Conservation (phyloP, 2,113 vertebrate species). For the Proteles cristata region DNA sequence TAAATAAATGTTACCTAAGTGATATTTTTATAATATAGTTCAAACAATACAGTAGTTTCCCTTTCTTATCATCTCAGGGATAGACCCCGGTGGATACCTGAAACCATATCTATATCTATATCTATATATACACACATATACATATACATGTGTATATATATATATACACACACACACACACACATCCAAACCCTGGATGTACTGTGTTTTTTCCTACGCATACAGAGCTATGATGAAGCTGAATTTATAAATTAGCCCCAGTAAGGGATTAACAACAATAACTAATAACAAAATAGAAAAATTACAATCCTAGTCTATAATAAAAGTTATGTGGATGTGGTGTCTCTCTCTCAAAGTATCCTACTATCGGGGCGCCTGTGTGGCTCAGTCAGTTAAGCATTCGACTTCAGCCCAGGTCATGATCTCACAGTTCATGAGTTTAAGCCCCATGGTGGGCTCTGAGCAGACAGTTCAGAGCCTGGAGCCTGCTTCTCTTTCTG, state of each 20-base stretch:
- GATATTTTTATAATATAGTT: not conserved
- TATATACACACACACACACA: no score
- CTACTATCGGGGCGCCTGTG: not conserved
- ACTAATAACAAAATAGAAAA: not conserved
- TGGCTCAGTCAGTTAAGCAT: no score
- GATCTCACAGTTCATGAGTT: no score
- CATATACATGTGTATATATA: no score
- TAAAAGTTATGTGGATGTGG: not conserved
- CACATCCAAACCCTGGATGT: not conserved
- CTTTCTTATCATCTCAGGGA: not conserved
- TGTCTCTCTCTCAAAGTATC: not conserved
- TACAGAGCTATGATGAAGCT: not conserved
- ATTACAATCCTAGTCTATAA: not conserved
- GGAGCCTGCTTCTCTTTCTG: no score
- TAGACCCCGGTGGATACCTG: not conserved
- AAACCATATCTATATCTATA: not conserved
- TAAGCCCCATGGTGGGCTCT: no score
- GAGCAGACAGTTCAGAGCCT: no score
- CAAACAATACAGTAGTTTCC: not conserved
- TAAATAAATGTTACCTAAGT: not conserved
- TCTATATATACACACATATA: accelerated
- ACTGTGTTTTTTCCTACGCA: not conserved
- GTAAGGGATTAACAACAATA: not conserved
- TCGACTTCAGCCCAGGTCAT: no score
- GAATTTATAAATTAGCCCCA: not conserved